Percentiles rank a stretch among this genome's conserved stretches.
These are phyloP conservation scores for Procavia capensis DNA, from an alignment of 2,113 vertebrate genomes.

Conservation along the genomic window DNA sequence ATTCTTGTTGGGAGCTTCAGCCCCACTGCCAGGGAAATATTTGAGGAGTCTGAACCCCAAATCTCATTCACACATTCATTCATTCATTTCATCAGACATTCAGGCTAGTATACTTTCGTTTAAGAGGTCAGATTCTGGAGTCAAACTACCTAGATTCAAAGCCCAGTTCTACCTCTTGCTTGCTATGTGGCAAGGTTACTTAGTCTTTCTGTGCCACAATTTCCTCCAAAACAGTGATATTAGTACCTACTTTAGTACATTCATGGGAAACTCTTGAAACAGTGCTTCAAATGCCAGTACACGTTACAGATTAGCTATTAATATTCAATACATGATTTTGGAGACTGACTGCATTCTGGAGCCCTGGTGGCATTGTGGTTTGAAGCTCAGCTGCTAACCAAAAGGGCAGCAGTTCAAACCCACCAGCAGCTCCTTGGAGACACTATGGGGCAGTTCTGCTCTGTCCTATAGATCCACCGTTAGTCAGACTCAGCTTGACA, in stretches of 20 bases:
- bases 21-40: not conserved
- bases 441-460: no score
- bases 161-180: not conserved
- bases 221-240: not conserved
- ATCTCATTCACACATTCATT: not conserved
- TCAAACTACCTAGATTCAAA: not conserved
- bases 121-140: not conserved
- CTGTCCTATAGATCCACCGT: no score
- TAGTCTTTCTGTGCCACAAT: not conserved
- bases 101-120: not conserved
- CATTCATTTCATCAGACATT: not conserved
- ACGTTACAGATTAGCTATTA: not conserved
- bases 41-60: not conserved
- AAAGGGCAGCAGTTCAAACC: no score
- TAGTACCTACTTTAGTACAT: no score
- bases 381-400: no score
- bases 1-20: not conserved
- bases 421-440: no score
- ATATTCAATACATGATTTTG: not conserved
- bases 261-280: not conserved
- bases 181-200: no score
- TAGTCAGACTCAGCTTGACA: no score
- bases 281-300: not conserved
- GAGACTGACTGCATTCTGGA: not conserved
- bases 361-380: no score